Base-by-base conservation (phyloP, 2,797 vertebrate species). In the Artibeus jamaicensis region DNA sequence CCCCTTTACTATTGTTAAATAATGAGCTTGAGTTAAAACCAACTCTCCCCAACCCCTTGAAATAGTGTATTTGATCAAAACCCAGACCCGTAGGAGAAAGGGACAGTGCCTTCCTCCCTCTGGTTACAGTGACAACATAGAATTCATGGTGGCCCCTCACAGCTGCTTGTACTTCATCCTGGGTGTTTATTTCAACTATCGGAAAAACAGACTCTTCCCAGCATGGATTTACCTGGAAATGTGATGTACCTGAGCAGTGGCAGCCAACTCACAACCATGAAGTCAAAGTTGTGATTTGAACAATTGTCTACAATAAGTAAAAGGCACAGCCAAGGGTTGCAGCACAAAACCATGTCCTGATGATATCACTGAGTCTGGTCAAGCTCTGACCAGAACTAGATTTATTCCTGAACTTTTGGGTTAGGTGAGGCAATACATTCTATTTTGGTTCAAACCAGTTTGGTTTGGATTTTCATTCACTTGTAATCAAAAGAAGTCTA, bases 371-470 rank as follows among this genome's bases (percentile, higher is more conserved):
- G 65, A 88, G 46, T 70, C 70, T 74, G 50, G 53, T 86, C 65
- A 97, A 91, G 32, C 9, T 85, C 65, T 87, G 81, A 96, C 92
- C 85, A 88, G 96, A 96, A 48, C 48, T 91, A 89, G 37, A 86
- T 85, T 83, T 94, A 90, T 92, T 96, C 71, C 46, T 94, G 50
- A 85, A 44, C 50, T 87, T 89, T 70, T 67, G 90, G 90, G 85
- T 97, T 92, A 95, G 83, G 34, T 95, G 92, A 96, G 9, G 77
- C 77, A 96, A 96, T 97, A 94, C 59, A 86, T 97, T 97, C 88
- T 96, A 97, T 94, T 96, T 97, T 90, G 37, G 48, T 86, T 78
- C 55, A 70, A 94, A 50, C 67, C 55, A 83, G 2, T 83, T 95
- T 96, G 81, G 94, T 97, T 96, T 96, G 73, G 48, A 94, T 93